Evolutionary conservation across 2,888 invertebrate species (phyloP).

Genomic region (Campaea margaritaria): DNA sequence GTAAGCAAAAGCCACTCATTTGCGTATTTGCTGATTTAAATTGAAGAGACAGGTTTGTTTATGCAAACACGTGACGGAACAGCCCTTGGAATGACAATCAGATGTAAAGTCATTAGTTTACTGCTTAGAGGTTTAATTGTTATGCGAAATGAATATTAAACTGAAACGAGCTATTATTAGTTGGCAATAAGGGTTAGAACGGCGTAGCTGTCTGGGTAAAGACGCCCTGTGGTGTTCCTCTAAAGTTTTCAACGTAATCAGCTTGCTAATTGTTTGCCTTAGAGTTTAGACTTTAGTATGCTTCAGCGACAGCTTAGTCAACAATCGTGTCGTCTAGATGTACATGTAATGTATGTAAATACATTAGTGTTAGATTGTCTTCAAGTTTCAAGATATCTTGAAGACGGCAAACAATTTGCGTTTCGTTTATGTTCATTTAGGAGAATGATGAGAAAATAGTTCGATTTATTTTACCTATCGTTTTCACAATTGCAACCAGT

Average conservation of each 20-base stretch:
- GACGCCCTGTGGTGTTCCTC: slow-evolving; percentile 21
- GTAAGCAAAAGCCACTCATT: slow-evolving; percentile 28
- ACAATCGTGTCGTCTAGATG: not conserved
- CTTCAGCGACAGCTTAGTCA: slow-evolving; percentile 17
- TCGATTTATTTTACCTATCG: too few species aligned
- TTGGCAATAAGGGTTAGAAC: slow-evolving; percentile 11
- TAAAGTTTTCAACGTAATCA: slow-evolving; percentile 25
- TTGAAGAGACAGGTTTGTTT: slow-evolving; percentile 45
- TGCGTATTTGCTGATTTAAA: slow-evolving; percentile 39
- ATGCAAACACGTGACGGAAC: slow-evolving; percentile 40
- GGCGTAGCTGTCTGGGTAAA: slow-evolving; percentile 13
- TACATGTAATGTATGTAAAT: not conserved
- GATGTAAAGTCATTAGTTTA: slow-evolving; percentile 40
- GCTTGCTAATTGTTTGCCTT: slow-evolving; percentile 28
- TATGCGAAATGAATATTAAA: slow-evolving; percentile 26
- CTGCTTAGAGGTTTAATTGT: slow-evolving; percentile 33
- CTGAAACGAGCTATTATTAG: slow-evolving; percentile 11
- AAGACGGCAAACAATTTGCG: not conserved
- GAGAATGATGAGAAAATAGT: too few species aligned
- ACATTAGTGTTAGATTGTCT: not conserved
- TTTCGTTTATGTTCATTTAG: too few species aligned
- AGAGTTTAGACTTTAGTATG: not conserved
- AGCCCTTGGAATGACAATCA: slow-evolving; percentile 54
- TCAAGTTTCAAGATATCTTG: not conserved
- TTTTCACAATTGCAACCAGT: too few species aligned